Conservation (phyloP, 2,113 vertebrate genomes). For the Lichenostomus cassidix region DNA sequence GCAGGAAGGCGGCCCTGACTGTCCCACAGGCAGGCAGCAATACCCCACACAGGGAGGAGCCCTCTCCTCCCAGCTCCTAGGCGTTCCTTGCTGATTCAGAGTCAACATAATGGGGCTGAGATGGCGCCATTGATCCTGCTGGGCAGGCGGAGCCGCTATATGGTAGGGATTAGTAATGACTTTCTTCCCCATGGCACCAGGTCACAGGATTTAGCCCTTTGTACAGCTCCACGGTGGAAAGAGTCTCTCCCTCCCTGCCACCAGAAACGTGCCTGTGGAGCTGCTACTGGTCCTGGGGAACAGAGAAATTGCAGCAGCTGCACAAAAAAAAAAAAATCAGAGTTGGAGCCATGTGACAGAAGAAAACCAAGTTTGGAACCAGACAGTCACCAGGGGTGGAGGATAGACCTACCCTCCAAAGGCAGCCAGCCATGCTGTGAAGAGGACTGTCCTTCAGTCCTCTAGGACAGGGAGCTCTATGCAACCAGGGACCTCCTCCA, state of each 20-base stretch:
- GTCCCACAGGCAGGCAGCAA: background rate
- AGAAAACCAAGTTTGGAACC: background rate
- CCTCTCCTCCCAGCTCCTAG: constrained; percentile 9
- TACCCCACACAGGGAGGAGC: constrained; percentile 21
- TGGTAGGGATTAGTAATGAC: background rate
- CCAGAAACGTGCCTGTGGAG: background rate
- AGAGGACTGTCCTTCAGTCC: background rate
- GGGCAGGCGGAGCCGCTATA: constrained; percentile 24
- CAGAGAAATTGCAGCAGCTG: background rate
- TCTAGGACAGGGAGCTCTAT: background rate
- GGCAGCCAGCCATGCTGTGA: background rate
- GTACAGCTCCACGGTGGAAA: background rate
- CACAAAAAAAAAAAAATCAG: background rate
- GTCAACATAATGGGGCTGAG: constrained; percentile 45
- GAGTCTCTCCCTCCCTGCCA: background rate
- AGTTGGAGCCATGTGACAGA: background rate
- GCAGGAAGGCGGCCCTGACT: background rate
- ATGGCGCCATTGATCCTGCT: constrained; percentile 47
- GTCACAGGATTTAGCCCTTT: background rate
- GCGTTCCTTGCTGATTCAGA: constrained; percentile 28
- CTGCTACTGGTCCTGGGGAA: background rate
- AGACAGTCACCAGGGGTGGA: background rate
- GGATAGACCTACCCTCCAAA: background rate
- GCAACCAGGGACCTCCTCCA: background rate
- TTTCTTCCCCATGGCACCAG: background rate